Conservation (phyloP, 2,888 invertebrate genomes). For the Notodonta dromedarius region DNA sequence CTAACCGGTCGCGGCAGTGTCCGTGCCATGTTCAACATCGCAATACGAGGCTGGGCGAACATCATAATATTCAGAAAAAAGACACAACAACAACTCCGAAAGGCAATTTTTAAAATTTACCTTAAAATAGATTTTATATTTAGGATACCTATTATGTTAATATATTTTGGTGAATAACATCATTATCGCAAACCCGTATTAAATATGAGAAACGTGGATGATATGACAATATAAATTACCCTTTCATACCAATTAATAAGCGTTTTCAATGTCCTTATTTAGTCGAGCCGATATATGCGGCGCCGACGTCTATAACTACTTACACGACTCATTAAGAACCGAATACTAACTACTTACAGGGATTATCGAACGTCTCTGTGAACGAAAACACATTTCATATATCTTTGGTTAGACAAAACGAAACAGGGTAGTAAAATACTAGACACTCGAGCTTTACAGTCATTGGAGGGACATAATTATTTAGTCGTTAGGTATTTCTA, state of each 20-base stretch:
- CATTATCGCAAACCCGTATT: constrained; percentile 85
- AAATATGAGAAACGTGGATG: constrained; percentile 84
- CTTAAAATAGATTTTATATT: constrained; percentile 77
- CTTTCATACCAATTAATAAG: constrained; percentile 85
- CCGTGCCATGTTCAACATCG: constrained; percentile 27
- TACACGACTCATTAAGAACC: constrained; percentile 78
- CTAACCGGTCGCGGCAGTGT: constrained; percentile 21
- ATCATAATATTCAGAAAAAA: constrained; percentile 78
- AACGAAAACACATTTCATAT: constrained; percentile 70
- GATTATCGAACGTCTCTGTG: constrained; percentile 70
- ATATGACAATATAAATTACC: constrained; percentile 85
- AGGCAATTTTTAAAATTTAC: constrained; percentile 81
- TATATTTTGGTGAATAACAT: constrained; percentile 83
- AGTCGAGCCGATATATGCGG: constrained; percentile 74
- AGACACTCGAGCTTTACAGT: constrained; percentile 78
- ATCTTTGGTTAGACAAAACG: constrained; percentile 82
- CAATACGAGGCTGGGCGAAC: constrained; percentile 72
- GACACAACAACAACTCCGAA: constrained; percentile 77
- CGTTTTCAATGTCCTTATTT: constrained; percentile 84
- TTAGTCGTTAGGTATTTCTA: constrained; percentile 80
- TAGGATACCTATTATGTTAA: constrained; percentile 80
- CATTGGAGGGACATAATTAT: constrained; percentile 81
- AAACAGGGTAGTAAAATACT: constrained; percentile 75
- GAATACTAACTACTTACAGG: constrained; percentile 81
- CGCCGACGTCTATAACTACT: constrained; percentile 77